phyloP scores from a whole-genome alignment of 2,113 vertebrate genomes.

The Corythaixoides concolor region DNA sequence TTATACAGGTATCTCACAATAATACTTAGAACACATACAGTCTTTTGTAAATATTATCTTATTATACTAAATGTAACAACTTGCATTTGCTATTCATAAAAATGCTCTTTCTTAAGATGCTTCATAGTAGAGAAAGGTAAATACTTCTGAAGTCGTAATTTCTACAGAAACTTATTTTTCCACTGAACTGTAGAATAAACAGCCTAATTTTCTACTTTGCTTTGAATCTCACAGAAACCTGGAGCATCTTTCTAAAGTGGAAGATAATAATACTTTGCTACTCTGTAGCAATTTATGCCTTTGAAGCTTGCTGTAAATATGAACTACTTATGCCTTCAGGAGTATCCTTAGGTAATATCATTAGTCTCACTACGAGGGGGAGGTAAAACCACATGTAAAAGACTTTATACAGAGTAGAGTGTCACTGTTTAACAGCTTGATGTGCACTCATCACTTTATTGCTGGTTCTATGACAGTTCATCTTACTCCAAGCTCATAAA shows the following conservation, averaged over 20 bases:
- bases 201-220: slow-evolving; percentile 20
- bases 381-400: background rate
- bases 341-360: background rate
- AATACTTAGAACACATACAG: background rate
- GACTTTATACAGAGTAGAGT: background rate
- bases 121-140: slow-evolving; percentile 34
- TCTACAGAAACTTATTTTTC: slow-evolving; percentile 59
- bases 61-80: background rate
- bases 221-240: background rate
- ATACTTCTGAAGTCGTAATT: slow-evolving; percentile 46
- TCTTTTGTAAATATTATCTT: slow-evolving; percentile 23
- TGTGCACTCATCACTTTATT: background rate
- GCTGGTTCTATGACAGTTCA: background rate
- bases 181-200: slow-evolving; percentile 33
- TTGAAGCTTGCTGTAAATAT: slow-evolving; percentile 3
- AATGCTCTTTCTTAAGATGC: slow-evolving; percentile 32
- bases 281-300: background rate
- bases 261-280: background rate
- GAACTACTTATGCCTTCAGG: background rate
- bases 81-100: slow-evolving; percentile 29
- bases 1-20: background rate
- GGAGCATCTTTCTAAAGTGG: background rate
- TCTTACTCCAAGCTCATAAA: background rate
- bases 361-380: background rate
- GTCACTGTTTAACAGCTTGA: background rate